phyloP scores from a whole-genome alignment of 2,797 vertebrate species.

The Bradypus variegatus region DNA sequence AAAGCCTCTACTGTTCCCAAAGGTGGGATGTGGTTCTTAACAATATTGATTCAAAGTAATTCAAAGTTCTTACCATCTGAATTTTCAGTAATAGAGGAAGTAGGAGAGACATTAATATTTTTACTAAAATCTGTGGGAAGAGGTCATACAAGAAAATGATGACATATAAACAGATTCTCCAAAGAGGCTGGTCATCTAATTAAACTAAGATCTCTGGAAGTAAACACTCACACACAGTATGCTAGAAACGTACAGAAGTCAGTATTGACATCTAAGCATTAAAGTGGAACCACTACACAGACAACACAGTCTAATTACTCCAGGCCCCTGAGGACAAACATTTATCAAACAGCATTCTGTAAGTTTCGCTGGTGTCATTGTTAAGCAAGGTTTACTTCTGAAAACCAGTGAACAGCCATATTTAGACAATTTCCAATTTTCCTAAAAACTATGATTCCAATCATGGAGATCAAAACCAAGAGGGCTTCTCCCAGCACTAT shows the following conservation, averaged over 20 bases:
- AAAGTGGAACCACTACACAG: background rate
- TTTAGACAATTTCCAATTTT: background rate
- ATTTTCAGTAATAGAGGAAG: background rate
- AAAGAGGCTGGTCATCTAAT: background rate
- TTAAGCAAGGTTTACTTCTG: background rate
- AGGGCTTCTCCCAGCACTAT: background rate
- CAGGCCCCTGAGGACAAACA: background rate
- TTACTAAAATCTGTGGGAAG: background rate
- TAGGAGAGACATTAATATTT: background rate
- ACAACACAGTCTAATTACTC: background rate
- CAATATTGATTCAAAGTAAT: background rate
- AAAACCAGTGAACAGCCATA: background rate
- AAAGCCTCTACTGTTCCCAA: background rate
- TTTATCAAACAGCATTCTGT: background rate
- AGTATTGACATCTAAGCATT: background rate
- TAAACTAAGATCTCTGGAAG: background rate
- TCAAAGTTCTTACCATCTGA: slow-evolving; percentile 18
- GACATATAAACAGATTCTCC: background rate
- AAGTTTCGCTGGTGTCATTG: background rate
- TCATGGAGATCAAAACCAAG: background rate
- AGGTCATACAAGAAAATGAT: slow-evolving; percentile 20
- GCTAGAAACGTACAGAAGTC: background rate
- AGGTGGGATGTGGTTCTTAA: background rate
- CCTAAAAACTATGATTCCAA: background rate
- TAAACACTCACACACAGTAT: background rate